phyloP scores from a whole-genome alignment of 2,113 vertebrate species.

The Polyodon spathula region DNA sequence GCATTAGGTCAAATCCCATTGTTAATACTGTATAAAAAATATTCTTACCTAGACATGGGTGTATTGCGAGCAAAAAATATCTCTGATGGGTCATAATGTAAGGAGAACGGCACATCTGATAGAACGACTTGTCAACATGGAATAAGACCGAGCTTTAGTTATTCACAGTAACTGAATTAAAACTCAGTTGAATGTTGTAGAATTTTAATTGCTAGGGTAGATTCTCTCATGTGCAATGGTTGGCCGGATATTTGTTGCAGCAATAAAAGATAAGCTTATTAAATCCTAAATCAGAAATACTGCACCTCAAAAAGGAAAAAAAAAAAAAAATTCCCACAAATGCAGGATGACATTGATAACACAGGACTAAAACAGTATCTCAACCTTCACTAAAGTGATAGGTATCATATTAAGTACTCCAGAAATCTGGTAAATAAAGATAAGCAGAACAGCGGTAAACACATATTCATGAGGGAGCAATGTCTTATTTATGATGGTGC shows the following conservation, averaged over 20 bases:
- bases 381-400: constrained; percentile 31
- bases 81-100: too few relatives aligned
- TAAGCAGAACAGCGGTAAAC: constrained; percentile 39
- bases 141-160: too few relatives aligned
- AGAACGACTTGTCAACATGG: constrained; percentile 1
- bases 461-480: constrained; percentile 33
- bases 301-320: not conserved
- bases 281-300: constrained; percentile 1
- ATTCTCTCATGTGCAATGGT: constrained; percentile 4
- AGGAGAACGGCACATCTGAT: too few relatives aligned
- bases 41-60: constrained; percentile 21
- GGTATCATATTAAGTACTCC: constrained; percentile 35
- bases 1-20: too few relatives aligned
- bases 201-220: not conserved
- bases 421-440: constrained; percentile 58
- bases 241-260: not conserved
- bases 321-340: constrained; percentile 3
- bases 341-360: constrained; percentile 29
- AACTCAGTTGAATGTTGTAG: not conserved
- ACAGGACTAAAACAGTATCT: constrained; percentile 34
- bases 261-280: constrained; percentile 11
- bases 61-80: too few relatives aligned
- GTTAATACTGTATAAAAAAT: constrained; percentile 23
- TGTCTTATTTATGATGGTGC: not conserved
- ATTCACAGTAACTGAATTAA: constrained; percentile 3